These are phyloP conservation scores for Drosophila chauvacae DNA, from an alignment of 1,140 invertebrate genomes.

Conservation along the genomic window DNA sequence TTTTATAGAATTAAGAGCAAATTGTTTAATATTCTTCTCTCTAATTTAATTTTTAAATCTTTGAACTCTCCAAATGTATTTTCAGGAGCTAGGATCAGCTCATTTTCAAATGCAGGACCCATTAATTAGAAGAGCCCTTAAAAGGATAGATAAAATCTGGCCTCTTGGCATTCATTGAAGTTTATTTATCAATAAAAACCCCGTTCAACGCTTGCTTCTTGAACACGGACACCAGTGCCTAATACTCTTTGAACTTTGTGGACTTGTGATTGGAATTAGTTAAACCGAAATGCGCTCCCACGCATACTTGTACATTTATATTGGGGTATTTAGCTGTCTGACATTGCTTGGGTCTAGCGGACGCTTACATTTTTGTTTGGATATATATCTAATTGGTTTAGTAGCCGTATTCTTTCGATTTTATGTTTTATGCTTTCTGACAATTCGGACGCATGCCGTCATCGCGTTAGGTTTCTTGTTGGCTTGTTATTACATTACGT, in stretches of 20 bases:
- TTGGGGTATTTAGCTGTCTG: slow-evolving; percentile 24
- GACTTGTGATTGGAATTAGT: slow-evolving; percentile 15
- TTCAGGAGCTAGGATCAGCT: background rate
- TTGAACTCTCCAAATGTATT: background rate
- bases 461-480: slow-evolving; percentile 25
- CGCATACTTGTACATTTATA: slow-evolving; percentile 11
- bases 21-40: background rate
- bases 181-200: slow-evolving; percentile 15
- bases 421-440: slow-evolving; percentile 19
- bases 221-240: slow-evolving; percentile 20
- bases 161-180: background rate
- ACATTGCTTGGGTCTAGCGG: slow-evolving; percentile 24
- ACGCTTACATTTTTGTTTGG: slow-evolving; percentile 35
- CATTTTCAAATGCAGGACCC: background rate
- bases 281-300: slow-evolving; percentile 12
- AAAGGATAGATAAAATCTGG: background rate
- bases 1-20: background rate
- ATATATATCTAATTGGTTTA: slow-evolving; percentile 68
- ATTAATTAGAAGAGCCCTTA: background rate
- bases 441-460: slow-evolving; percentile 35
- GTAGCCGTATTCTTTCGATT: slow-evolving; percentile 20
- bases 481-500: slow-evolving; percentile 38
- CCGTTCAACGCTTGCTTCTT: slow-evolving; percentile 40
- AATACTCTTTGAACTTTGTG: slow-evolving; percentile 49
- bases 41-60: background rate